Evolutionary conservation across 2,113 vertebrate species (phyloP), one percentile per base, ranked within the genome.

Genomic region (Leptosomus discolor): DNA sequence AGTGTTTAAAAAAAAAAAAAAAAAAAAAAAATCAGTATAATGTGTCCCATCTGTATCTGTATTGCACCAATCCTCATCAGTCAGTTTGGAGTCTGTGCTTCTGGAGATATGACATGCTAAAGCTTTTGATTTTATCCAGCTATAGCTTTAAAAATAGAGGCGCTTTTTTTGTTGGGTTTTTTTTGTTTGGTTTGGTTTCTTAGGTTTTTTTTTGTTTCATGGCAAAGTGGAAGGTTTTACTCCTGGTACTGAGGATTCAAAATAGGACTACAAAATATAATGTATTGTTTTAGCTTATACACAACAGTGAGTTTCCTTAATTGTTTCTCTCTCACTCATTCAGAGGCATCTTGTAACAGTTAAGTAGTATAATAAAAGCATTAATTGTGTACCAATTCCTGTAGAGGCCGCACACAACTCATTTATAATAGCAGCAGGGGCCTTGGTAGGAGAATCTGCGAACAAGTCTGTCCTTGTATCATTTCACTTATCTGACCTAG

Each of bases 371-470:
- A 48, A 34, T 50, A 60, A 77, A 76, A 68, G 32, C 70, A 57
- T 51, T 71, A 68, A 53, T 34, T 69, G 37, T 64, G 32, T 27
- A 26, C 30, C 67, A 54, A 5, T 34, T 74, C 91, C 94, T 93
- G 82, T 69, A 93, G 91, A 64, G 87, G 94, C 83, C 73, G 71
- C 94, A 90, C 91, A 79, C 39, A 95, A 58, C 91, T 79, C 43
- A 69, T 39, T 39, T 82, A 45, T 69, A 46, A 39, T 1, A 57
- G 68, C 1, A 0, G 37, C 21, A 53, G 82, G 43, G 26, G 46
- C 53, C 32, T 37, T 5, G 3, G 17, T 14, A 37, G 26, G 11
- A 79, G 30, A n/a, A 64, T 37, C 15, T 86, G 34, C 46, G 56
- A 15, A 29, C 41, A 11, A 67, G 43, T 6, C 53, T n/a, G 36